Evolutionary conservation across 53 echinoderm and acorn worm species (phyloP).

Genomic region (Temnopleurus reevesii): DNA sequence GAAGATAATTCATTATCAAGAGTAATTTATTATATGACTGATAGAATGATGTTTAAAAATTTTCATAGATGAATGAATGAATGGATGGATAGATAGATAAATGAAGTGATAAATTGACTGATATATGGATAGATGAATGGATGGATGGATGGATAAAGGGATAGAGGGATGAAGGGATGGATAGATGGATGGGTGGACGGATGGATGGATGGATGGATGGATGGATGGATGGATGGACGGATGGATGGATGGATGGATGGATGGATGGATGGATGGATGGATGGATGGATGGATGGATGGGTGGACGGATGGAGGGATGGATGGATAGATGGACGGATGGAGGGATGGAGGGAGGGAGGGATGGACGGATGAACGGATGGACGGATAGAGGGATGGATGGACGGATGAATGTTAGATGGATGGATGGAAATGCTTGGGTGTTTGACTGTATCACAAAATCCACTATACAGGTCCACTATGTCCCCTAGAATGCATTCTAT

Average conservation of each 20-base stretch:
- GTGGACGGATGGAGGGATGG: too few relatives aligned
- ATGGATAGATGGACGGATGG: neutral
- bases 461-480: too few relatives aligned
- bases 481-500: too few relatives aligned
- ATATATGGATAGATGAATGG: neutral
- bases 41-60: too few relatives aligned
- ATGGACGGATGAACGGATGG: neutral
- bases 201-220: neutral
- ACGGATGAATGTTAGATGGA: neutral
- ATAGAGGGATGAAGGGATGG: neutral
- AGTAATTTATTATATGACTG: too few relatives aligned
- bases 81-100: neutral
- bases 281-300: neutral
- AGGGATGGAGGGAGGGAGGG: neutral
- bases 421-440: too few relatives aligned
- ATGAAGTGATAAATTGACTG: neutral
- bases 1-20: too few relatives aligned
- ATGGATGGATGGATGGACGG: neutral
- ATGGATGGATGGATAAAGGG: neutral
- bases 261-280: neutral
- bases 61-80: neutral
- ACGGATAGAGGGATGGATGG: neutral
- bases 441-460: too few relatives aligned
- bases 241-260: neutral
- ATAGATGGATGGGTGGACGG: neutral